A percentile compares a stretch with the other conserved stretches of the same genome.
phyloP scores from a whole-genome alignment of 2,797 vertebrate genomes.

The Telmatherina bonti region DNA sequence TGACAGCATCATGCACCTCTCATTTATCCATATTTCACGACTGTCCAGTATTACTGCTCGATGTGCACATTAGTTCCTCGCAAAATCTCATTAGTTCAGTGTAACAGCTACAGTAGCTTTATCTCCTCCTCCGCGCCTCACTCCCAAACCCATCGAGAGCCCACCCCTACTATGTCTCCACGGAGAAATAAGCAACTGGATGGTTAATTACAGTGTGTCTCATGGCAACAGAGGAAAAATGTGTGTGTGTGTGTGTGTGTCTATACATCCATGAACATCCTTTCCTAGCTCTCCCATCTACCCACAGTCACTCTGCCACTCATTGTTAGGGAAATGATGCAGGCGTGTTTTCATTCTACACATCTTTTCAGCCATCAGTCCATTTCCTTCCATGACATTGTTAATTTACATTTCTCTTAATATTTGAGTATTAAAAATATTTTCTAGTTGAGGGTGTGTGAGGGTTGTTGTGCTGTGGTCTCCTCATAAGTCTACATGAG shows the following conservation, averaged over 20 bases:
- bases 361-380: background rate
- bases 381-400: background rate
- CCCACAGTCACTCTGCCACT: conserved; percentile 36
- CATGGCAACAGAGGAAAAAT: conserved; percentile 67
- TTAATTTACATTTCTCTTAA: conserved; percentile 2
- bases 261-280: conserved; percentile 17
- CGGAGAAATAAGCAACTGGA: conserved; percentile 71
- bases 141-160: conserved; percentile 54
- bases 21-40: background rate
- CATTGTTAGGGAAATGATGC: conserved; percentile 16
- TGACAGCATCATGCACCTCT: background rate
- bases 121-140: conserved; percentile 31
- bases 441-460: background rate
- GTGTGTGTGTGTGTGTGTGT: conserved; percentile 24
- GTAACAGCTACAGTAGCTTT: conserved; percentile 34
- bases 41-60: conserved; percentile 9
- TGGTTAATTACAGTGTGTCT: conserved; percentile 79
- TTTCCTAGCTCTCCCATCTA: conserved; percentile 14
- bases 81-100: conserved; percentile 39
- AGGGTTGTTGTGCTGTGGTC: background rate
- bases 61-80: conserved; percentile 7
- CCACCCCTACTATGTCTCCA: conserved; percentile 60
- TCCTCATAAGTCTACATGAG: no score
- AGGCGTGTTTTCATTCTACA: conserved; percentile 8
- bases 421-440: background rate